phyloP scores from a whole-genome alignment of 2,113 vertebrate species.

The Athene noctua region DNA sequence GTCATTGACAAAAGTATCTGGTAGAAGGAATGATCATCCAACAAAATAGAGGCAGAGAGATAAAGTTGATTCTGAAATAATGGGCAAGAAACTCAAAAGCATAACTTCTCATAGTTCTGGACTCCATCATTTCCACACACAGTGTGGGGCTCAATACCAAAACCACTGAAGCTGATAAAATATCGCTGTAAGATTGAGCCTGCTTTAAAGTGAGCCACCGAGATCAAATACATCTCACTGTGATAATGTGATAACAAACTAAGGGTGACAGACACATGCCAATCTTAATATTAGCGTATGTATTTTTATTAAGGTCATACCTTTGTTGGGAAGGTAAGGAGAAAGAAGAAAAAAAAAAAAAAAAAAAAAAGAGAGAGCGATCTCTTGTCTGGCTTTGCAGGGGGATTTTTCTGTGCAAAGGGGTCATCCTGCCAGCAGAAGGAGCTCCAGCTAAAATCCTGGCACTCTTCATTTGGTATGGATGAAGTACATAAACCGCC shows the following conservation, averaged over 20 bases:
- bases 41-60: not conserved
- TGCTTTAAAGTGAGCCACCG: not conserved
- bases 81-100: not conserved
- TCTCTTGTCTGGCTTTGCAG: not conserved
- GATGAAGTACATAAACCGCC: not conserved
- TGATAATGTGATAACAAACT: not conserved
- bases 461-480: not conserved
- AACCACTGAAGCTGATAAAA: not conserved
- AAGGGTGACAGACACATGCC: not conserved
- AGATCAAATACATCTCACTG: fast-evolving
- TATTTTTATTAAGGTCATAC: not conserved
- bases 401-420: not conserved
- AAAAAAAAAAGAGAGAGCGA: no score
- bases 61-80: not conserved
- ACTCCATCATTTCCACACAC: not conserved
- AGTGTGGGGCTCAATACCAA: fast-evolving
- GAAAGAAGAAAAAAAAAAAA: not conserved
- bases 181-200: not conserved
- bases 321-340: not conserved
- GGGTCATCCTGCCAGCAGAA: constrained; percentile 26
- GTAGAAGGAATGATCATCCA: not conserved
- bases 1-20: not conserved
- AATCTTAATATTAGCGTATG: not conserved
- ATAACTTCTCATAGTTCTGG: not conserved
- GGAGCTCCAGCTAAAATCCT: constrained; percentile 45